These are phyloP conservation scores for Drosophila equinoxialis DNA, from an alignment of 1,140 invertebrate genomes.

Conservation along the genomic window DNA sequence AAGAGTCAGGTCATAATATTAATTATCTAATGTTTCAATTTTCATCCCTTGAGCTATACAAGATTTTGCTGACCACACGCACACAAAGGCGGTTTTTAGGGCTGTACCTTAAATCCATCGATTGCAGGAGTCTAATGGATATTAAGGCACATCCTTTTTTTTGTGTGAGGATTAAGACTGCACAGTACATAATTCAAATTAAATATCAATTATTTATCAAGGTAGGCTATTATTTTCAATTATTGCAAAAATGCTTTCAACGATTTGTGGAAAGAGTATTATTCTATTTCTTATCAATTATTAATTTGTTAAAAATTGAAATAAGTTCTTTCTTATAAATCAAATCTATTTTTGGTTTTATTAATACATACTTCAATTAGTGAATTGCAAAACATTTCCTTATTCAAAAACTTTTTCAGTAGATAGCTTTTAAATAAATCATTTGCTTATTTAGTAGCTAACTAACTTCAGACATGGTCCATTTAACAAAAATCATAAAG, in stretches of 20 bases:
- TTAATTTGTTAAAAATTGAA: too few species aligned
- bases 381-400: too few species aligned
- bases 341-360: too few species aligned
- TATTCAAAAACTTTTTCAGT: too few species aligned
- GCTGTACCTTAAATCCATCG: slow-evolving; percentile 1
- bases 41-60: slow-evolving; percentile 17
- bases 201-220: not conserved
- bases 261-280: not conserved
- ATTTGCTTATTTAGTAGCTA: too few species aligned
- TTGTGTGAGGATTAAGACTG: not conserved
- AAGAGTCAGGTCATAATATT: slow-evolving; percentile 35
- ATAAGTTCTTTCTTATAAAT: too few species aligned
- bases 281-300: too few species aligned
- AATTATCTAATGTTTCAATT: slow-evolving; percentile 35
- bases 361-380: too few species aligned
- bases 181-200: not conserved
- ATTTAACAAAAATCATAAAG: too few species aligned
- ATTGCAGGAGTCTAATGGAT: not conserved
- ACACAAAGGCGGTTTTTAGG: slow-evolving; percentile 10
- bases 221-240: not conserved
- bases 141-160: slow-evolving; percentile 4
- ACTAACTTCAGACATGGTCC: too few species aligned
- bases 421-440: too few species aligned
- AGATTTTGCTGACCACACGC: slow-evolving; percentile 10
- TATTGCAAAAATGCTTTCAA: not conserved